phyloP scores from a whole-genome alignment of 2,797 vertebrate species.

The Gila robusta region DNA sequence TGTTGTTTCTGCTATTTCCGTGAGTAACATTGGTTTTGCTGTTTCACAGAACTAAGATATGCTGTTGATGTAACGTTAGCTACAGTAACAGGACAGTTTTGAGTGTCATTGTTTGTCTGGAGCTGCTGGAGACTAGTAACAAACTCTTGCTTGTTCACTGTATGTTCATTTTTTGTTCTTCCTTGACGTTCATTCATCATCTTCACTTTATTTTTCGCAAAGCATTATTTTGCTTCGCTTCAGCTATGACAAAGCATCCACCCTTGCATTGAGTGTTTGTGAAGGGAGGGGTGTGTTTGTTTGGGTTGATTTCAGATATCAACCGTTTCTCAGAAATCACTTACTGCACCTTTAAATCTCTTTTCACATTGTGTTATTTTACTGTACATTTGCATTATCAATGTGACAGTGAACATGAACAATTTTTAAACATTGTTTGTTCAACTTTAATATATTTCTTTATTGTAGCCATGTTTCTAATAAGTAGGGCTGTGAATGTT shows the following conservation, averaged over 20 bases:
- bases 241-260: background rate
- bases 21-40: no score
- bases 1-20: no score
- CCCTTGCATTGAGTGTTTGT: background rate
- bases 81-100: no score
- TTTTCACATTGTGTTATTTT: no score
- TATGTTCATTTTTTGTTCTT: background rate
- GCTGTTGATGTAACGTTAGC: no score
- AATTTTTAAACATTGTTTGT: background rate
- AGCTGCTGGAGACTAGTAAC: no score
- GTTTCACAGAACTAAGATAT: no score
- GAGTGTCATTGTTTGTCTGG: no score
- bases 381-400: background rate
- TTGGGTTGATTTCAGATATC: background rate
- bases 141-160: no score
- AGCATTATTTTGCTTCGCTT: background rate
- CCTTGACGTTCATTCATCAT: background rate
- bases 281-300: background rate
- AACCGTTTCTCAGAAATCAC: background rate
- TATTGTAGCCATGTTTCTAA: background rate
- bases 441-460: background rate
- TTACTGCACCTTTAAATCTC: background rate
- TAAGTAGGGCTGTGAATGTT: background rate
- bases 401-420: background rate
- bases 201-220: background rate